Evolutionary conservation across 2,797 vertebrate genomes (phyloP).

Genomic region (Atherinosoma microstoma): DNA sequence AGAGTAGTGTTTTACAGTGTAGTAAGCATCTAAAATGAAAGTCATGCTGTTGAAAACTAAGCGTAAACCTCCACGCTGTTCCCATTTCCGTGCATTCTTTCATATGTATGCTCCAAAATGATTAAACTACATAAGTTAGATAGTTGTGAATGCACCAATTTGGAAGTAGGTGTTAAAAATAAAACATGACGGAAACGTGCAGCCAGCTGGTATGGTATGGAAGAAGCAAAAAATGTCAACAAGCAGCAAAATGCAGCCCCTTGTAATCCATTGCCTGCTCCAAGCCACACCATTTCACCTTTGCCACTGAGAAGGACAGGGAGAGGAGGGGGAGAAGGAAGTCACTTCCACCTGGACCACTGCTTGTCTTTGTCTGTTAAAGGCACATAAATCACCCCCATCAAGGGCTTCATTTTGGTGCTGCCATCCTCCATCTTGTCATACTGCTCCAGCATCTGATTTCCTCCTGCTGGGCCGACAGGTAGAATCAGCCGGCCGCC

Average conservation of each 20-base stretch:
- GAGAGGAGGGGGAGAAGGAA: constrained; percentile 92
- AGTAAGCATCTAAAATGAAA: constrained; percentile 27
- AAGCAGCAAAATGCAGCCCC: constrained; percentile 86
- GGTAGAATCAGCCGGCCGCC: constrained; percentile 97
- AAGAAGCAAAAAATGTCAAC: constrained; percentile 86
- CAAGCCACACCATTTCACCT: constrained; percentile 97
- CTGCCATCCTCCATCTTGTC: constrained; percentile 98
- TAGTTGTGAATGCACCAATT: constrained; percentile 39
- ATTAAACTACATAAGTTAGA: constrained; percentile 29
- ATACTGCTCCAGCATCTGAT: constrained; percentile 99
- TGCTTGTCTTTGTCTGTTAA: constrained; percentile 99
- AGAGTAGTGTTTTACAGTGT: constrained; percentile 10
- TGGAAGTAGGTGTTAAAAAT: constrained; percentile 41
- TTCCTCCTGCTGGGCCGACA: constrained; percentile 96
- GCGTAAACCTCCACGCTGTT: constrained; percentile 14
- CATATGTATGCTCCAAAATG: constrained; percentile 25
- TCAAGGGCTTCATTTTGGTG: constrained; percentile 98
- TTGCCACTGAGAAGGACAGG: constrained; percentile 85
- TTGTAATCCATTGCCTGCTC: constrained; percentile 86
- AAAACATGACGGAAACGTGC: constrained; percentile 66
- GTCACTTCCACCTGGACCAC: constrained; percentile 99
- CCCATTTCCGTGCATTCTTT: constrained; percentile 13
- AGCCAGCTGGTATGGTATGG: constrained; percentile 85
- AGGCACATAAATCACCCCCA: constrained; percentile 99
- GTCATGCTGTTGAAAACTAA: constrained; percentile 65